A percentile compares a stretch with the other conserved stretches of the same genome.
Conservation (phyloP, 2,888 invertebrate species). For the Cosmopolites sordidus region DNA sequence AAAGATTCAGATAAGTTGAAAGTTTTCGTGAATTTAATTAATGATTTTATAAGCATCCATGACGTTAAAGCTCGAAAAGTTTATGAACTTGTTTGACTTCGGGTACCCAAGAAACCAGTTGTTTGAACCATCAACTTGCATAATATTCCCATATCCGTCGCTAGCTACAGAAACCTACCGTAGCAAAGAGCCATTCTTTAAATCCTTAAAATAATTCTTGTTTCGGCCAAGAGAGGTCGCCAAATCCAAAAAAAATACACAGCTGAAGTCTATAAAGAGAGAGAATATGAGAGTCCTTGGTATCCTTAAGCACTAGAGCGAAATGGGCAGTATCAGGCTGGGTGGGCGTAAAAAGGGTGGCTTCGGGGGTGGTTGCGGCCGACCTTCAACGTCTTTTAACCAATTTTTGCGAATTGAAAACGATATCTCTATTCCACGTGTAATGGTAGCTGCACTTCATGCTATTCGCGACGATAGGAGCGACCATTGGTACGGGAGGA, state of each 20-base stretch:
- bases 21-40: too few species aligned
- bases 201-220: slow-evolving; percentile 7
- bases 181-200: slow-evolving; percentile 43
- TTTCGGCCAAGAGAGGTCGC: slow-evolving; percentile 31
- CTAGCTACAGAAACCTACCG: slow-evolving; percentile 40
- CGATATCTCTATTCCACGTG: slow-evolving; percentile 90
- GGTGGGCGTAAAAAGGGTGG: slow-evolving; percentile 33
- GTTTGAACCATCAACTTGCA: too few species aligned
- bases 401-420: slow-evolving; percentile 88
- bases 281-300: too few species aligned
- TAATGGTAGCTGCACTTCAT: slow-evolving; percentile 78
- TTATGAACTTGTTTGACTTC: too few species aligned
- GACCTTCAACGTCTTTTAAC: slow-evolving; percentile 82
- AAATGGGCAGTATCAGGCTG: slow-evolving; percentile 21
- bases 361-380: slow-evolving; percentile 21
- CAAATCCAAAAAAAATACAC: slow-evolving; percentile 30
- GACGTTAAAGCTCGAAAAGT: too few species aligned
- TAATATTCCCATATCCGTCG: not conserved
- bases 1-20: too few species aligned
- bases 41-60: too few species aligned
- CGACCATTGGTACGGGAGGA: slow-evolving; percentile 45
- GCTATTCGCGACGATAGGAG: slow-evolving; percentile 48
- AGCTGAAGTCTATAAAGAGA: slow-evolving; percentile 29
- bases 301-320: not conserved
- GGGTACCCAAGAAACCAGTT: too few species aligned